Base-by-base conservation (phyloP, 1,140 invertebrate species). In the Linepithema humile region DNA sequence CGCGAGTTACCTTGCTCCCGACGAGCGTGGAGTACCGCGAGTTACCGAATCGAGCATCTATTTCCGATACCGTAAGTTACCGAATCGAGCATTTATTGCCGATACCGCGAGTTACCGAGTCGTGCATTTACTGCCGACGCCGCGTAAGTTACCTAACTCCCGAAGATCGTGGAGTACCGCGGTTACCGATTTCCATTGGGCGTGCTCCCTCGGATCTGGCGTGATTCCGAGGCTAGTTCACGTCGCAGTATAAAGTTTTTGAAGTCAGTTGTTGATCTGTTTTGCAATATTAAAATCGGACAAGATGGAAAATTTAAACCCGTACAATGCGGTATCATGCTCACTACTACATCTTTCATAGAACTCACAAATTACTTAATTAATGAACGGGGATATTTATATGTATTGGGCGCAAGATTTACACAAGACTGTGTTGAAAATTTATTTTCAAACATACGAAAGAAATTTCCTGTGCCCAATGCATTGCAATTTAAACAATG, bases 251-350 rank as follows among this genome's bases (percentile, higher is more conserved):
- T 65, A 65, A 4, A 65, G 0, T 65, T 65, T 65, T 43, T 65
- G 20, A 65, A 43, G 43, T 65, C 38, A 26, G 10, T 65, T 15
- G 10, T 70, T 43, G 10, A 65, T 65, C 10, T 65, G 10, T 65
- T 65, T 43, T 10, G 20, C 26, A 65, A 65, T 65, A 65, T 65
- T 65, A 23, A 65, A 65, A 65, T 65, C 10, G 62, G 62, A 15
- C n/a, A 43, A 65, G 20, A 65, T 26, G 38, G 20, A 65, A 3
- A 65, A 26, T 65, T 65, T 65, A 65, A 65, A 65, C n/a, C 59
- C 7, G 59, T 62, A 62, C 62, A 65, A 65, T 65, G 20, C n/a
- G 38, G 20, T 65, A 65, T 65, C 15, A 45, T 65, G 12, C 10
- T 65, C 32, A 45, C 62, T 45, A 65, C 40, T 29, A 45, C 12